Base-by-base conservation (phyloP, 2,888 invertebrate species). In the Diploptera punctata region DNA sequence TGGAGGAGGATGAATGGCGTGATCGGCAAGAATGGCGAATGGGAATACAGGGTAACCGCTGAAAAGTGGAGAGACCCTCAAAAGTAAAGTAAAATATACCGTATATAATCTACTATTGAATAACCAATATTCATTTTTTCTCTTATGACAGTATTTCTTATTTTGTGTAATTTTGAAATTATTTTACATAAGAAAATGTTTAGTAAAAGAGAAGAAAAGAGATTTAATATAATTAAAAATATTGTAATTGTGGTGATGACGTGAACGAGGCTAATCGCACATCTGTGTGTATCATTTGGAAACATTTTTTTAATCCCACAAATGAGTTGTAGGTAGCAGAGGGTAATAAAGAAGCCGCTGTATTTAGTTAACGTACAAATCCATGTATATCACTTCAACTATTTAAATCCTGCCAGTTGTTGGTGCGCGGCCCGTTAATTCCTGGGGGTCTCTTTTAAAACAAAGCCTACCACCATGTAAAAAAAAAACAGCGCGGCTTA, bases 291-390 rank as follows among this genome's bases (percentile, higher is more conserved):
- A 57, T 57, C 24, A 57, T 57, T 57, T 57, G 57, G 57, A 16
- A 24, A 26, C n/a, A n/a, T 29, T 65, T 65, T 65, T 65, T 65
- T 65, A 65, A 65, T 43, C 65, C 65, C 29, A 65, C 65, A 65
- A 65, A 65, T 65, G 65, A 65, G 65, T 65, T 65, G n/a, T 26
- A 65, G 65, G 65, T 60, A 60, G 60, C 18, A 60, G 47, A 60
- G 60, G 60, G 60, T 47, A 65, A 65, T 65, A 47, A 65, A 65
- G 65, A 18, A 44, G 44, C 26, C 26, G 26, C 43, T 65, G 24
- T 65, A 44, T 61, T 33, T 38, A 38, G 38, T 61, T 38, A 61
- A 33, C 9, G 16, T 10, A 61, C 38, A 61, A 38, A 61, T 61
- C 38, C 38, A 38, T 38, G 38, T 29, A 47, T 65, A 47, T 65